Evolutionary conservation across 2,888 invertebrate genomes (phyloP).

Genomic region (Tetheella fluctuosa): DNA sequence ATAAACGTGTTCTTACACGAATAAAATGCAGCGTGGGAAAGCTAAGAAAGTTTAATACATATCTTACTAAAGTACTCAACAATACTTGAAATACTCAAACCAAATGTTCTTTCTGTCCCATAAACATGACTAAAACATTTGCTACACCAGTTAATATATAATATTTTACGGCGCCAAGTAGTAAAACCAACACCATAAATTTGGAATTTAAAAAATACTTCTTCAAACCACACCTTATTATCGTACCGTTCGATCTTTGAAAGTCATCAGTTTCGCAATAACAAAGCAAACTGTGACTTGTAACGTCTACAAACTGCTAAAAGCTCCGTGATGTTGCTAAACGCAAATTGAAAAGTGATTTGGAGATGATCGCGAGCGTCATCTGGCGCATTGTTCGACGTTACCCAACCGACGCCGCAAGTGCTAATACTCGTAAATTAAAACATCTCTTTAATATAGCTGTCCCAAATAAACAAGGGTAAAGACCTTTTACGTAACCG

Average conservation of each 20-base stretch:
- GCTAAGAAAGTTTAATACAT: background rate
- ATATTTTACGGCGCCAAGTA: background rate
- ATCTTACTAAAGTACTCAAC: background rate
- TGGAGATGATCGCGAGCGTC: conserved; percentile 47
- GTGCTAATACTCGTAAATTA: conserved; percentile 74
- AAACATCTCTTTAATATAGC: conserved; percentile 71
- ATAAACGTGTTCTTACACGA: background rate
- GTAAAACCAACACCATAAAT: background rate
- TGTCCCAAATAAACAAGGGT: conserved; percentile 82
- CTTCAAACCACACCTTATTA: conserved; percentile 16
- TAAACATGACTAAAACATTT: background rate
- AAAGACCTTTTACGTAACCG: conserved; percentile 81
- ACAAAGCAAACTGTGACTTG: conserved; percentile 41
- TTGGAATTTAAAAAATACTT: background rate
- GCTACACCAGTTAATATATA: background rate
- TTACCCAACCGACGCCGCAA: conserved; percentile 61
- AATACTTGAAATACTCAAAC: background rate
- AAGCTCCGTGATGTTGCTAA: conserved; percentile 57
- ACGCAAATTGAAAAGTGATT: conserved; percentile 59
- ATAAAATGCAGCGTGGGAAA: background rate
- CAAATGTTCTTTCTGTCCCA: background rate
- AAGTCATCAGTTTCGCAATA: conserved; percentile 49
- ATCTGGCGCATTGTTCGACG: conserved; percentile 45
- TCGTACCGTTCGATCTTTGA: conserved; percentile 23
- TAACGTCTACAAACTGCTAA: conserved; percentile 46